Percentiles rank a stretch among this genome's conserved stretches.
These are phyloP conservation scores for Falco columbarius DNA, from an alignment of 2,797 vertebrate genomes.

Conservation along the genomic window DNA sequence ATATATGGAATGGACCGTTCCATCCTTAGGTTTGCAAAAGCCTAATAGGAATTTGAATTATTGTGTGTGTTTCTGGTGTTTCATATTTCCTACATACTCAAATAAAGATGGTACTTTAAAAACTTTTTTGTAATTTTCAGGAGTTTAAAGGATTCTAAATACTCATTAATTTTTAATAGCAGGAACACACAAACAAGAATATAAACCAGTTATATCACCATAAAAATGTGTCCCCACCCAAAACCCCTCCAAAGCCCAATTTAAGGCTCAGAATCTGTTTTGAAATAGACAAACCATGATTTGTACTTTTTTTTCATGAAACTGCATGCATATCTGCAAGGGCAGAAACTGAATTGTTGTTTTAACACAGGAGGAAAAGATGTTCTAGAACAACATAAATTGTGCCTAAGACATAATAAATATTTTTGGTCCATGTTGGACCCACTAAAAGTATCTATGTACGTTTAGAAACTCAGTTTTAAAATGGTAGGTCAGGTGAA, in stretches of 20 bases:
- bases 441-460: neutral
- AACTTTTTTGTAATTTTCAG: neutral
- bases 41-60: neutral
- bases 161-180: neutral
- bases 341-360: neutral
- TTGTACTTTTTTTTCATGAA: neutral
- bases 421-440: neutral
- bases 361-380: neutral
- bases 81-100: conserved; percentile 37
- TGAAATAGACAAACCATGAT: neutral
- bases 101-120: neutral
- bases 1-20: conserved; percentile 4
- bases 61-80: neutral
- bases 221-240: neutral
- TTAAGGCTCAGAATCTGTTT: neutral
- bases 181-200: neutral
- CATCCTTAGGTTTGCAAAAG: neutral
- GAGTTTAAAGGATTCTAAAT: neutral
- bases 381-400: neutral
- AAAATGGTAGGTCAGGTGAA: neutral
- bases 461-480: neutral
- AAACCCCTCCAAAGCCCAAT: neutral
- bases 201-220: neutral
- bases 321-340: neutral
- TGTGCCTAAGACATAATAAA: neutral